These are phyloP conservation scores for Rutpela maculata DNA, from an alignment of 2,888 invertebrate genomes.

Conservation along the genomic window DNA sequence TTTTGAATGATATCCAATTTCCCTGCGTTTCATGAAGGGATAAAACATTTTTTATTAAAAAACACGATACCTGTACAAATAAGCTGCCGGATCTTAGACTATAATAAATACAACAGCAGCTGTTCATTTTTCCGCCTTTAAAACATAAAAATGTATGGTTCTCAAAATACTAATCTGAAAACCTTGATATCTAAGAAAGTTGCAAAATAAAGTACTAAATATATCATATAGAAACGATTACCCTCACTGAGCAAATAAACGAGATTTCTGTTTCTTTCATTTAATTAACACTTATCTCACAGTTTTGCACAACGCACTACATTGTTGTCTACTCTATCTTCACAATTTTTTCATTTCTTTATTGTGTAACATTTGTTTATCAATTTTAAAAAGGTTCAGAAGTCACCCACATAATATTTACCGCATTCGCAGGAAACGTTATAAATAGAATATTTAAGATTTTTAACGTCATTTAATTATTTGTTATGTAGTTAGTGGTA, in stretches of 20 bases:
- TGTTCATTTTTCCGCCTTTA: neutral
- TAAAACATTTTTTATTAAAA: no score
- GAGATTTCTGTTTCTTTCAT: neutral
- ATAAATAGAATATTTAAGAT: constrained; percentile 1
- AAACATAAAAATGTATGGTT: neutral
- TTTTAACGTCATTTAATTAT: neutral
- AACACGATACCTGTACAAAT: no score
- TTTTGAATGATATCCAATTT: no score
- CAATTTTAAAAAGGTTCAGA: neutral
- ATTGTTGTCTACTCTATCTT: neutral
- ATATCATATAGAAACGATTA: neutral
- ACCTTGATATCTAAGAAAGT: neutral
- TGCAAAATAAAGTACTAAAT: neutral
- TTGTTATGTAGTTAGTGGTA: no score
- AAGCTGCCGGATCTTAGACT: no score
- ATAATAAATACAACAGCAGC: no score
- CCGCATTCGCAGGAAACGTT: neutral
- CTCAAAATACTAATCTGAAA: neutral
- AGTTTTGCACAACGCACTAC: neutral
- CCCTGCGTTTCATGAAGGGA: no score
- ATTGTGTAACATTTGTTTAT: constrained; percentile 10
- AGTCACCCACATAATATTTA: constrained; percentile 14
- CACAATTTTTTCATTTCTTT: neutral
- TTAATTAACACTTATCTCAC: neutral
- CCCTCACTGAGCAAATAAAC: neutral